Percentiles rank a stretch among this genome's conserved stretches.
Evolutionary conservation across 2,797 vertebrate species (phyloP).

Genomic region (Aselliscus stoliczkanus): DNA sequence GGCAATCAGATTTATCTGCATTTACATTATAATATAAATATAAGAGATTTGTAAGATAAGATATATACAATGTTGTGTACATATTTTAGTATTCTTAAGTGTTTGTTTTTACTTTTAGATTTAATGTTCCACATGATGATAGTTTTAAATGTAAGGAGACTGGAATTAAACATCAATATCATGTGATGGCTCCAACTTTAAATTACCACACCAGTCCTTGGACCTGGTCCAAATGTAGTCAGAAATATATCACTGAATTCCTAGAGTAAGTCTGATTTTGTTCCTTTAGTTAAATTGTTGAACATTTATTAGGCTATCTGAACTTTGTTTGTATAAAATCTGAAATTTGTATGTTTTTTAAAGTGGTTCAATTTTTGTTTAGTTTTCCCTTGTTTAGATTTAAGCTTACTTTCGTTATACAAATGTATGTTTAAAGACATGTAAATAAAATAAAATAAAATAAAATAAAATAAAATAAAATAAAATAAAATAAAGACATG

Average conservation of each 20-base stretch:
- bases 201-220: constrained; percentile 97
- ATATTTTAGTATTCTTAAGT: constrained; percentile 22
- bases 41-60: not conserved
- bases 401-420: not conserved
- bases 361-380: not conserved
- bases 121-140: constrained; percentile 98
- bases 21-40: not conserved
- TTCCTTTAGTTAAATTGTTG: not conserved
- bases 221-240: constrained; percentile 99
- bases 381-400: not conserved
- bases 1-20: not conserved
- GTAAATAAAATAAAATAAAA: no score
- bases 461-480: no score
- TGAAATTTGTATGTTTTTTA: not conserved
- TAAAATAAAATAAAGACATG: not conserved
- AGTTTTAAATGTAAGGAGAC: constrained; percentile 94
- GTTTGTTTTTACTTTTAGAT: constrained; percentile 83
- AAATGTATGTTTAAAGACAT: not conserved
- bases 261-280: constrained; percentile 89
- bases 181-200: constrained; percentile 97
- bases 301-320: not conserved
- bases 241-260: constrained; percentile 98
- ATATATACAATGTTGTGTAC: no score
- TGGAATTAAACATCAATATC: constrained; percentile 93
- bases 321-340: no score